Evolutionary conservation across 2,113 vertebrate species (phyloP).

Genomic region (Notothenia rossii): DNA sequence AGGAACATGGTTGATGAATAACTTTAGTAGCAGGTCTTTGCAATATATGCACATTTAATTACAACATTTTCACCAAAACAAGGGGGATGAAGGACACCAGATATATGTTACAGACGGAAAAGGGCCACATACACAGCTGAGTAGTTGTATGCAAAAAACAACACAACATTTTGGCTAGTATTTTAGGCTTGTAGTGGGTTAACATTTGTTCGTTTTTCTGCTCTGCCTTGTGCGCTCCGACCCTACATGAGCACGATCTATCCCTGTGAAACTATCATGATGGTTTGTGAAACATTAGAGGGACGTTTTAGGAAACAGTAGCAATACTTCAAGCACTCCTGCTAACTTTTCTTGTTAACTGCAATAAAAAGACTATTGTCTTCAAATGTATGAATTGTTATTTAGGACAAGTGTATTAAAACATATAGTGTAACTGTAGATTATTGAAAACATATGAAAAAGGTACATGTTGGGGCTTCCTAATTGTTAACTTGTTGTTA

Average conservation of each 20-base stretch:
- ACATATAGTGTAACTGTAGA: conserved; percentile 73
- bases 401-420: conserved; percentile 71
- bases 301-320: conserved; percentile 74
- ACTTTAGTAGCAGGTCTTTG: conserved; percentile 47
- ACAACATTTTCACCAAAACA: conserved; percentile 41
- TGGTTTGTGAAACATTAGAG: conserved; percentile 44
- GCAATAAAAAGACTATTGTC: conserved; percentile 84
- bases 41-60: conserved; percentile 49
- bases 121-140: conserved; percentile 56
- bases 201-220: conserved; percentile 54
- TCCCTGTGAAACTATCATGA: conserved; percentile 55
- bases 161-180: conserved; percentile 26
- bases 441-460: conserved; percentile 36
- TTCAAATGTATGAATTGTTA: conserved; percentile 78
- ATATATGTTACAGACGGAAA: conserved; percentile 50
- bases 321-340: conserved; percentile 85
- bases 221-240: conserved; percentile 54
- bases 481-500: conserved; percentile 54
- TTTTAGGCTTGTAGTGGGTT: conserved; percentile 40
- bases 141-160: conserved; percentile 56
- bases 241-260: conserved; percentile 42
- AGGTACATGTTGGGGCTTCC: conserved; percentile 65
- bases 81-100: conserved; percentile 68
- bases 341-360: conserved; percentile 79
- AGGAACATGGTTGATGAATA: conserved; percentile 22